Evolutionary conservation across 2,888 invertebrate genomes (phyloP).

Genomic region (Aphrophora alni): DNA sequence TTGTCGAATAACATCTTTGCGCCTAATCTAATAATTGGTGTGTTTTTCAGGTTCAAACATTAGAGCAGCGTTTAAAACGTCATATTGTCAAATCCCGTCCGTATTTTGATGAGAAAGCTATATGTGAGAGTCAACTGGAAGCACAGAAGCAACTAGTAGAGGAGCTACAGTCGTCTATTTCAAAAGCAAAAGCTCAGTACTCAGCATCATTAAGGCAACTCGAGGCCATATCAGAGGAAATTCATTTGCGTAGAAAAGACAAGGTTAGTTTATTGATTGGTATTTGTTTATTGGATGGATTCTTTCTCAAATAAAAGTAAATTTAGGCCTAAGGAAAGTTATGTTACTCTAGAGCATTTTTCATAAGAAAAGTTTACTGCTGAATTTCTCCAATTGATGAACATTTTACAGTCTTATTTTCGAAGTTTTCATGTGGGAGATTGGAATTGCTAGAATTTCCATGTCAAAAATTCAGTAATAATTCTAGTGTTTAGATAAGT

Average conservation of each 20-base stretch:
- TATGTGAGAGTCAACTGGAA: slow-evolving; percentile 84
- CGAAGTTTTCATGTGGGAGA: too few species aligned
- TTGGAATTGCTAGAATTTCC: too few species aligned
- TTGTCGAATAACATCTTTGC: too few species aligned
- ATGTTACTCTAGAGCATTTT: too few species aligned
- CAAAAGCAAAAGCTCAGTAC: slow-evolving; percentile 80
- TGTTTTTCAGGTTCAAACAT: slow-evolving; percentile 66
- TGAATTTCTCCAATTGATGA: too few species aligned
- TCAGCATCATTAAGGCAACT: slow-evolving; percentile 81
- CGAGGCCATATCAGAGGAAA: slow-evolving; percentile 92
- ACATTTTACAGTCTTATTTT: too few species aligned
- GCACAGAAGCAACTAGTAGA: slow-evolving; percentile 86
- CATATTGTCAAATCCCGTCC: slow-evolving; percentile 86
- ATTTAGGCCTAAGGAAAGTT: too few species aligned
- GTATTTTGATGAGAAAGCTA: slow-evolving; percentile 89
- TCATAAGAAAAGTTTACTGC: too few species aligned
- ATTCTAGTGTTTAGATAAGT: too few species aligned
- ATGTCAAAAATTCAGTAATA: too few species aligned
- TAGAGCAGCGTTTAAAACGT: slow-evolving; percentile 82
- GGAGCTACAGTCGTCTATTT: slow-evolving; percentile 78
- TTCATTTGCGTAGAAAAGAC: slow-evolving; percentile 68
- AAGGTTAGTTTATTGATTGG: slow-evolving; percentile 53
- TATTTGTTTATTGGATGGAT: too few species aligned
- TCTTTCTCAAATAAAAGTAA: too few species aligned
- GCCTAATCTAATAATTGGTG: slow-evolving; percentile 80